These are phyloP conservation scores for Vanessa atalanta DNA, from an alignment of 1,140 invertebrate species.

Conservation along the genomic window DNA sequence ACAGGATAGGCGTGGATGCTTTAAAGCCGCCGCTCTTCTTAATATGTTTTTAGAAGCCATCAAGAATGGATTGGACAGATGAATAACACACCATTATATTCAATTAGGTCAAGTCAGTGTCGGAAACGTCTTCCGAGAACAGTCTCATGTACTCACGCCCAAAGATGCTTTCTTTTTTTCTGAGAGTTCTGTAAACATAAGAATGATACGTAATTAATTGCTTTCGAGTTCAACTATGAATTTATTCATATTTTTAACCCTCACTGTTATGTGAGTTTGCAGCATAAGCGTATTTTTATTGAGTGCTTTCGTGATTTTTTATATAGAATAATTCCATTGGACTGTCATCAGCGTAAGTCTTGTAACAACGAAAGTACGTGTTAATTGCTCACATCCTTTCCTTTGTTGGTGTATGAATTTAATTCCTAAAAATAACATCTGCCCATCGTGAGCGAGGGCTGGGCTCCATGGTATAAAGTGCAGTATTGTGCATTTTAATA, in stretches of 20 bases:
- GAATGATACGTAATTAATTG: constrained; percentile 58
- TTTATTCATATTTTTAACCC: neutral
- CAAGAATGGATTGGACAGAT: constrained; percentile 57
- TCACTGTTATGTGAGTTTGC: neutral
- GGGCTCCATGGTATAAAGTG: constrained; percentile 69
- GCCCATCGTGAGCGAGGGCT: constrained; percentile 60
- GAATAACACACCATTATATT: constrained; percentile 78
- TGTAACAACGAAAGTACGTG: constrained; percentile 62
- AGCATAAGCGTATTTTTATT: neutral
- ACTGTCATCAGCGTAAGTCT: constrained; percentile 36
- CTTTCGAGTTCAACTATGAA: neutral
- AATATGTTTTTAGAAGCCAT: constrained; percentile 65
- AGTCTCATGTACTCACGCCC: constrained; percentile 71
- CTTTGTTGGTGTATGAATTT: constrained; percentile 77
- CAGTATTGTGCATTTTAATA: constrained; percentile 80
- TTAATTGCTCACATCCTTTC: constrained; percentile 78
- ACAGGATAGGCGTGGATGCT: constrained; percentile 39
- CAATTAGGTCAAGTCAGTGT: constrained; percentile 77
- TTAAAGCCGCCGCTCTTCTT: constrained; percentile 46
- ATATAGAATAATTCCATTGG: constrained; percentile 33
- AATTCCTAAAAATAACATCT: constrained; percentile 72
- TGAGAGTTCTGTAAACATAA: constrained; percentile 28
- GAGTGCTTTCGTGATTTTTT: constrained; percentile 40
- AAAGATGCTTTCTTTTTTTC: constrained; percentile 71
- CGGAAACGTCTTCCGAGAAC: constrained; percentile 73